Evolutionary conservation across 2,797 vertebrate genomes (phyloP).

Genomic region (Notolepis coatsorum): DNA sequence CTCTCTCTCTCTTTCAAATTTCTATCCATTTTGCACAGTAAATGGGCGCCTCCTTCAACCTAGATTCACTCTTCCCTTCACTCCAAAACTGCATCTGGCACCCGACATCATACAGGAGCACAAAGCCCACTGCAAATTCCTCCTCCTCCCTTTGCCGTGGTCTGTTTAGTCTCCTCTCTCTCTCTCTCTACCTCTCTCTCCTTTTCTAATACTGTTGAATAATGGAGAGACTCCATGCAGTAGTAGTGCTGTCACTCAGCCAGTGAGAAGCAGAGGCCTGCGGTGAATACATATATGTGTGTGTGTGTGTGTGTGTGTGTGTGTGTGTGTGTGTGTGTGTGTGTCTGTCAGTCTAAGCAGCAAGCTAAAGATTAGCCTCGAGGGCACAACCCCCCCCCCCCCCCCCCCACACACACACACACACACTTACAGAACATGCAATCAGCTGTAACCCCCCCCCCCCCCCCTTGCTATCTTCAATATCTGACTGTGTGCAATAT

Average conservation of each 20-base stretch:
- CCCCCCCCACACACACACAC: background rate
- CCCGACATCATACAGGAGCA: constrained; percentile 46
- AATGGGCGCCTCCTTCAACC: constrained; percentile 43
- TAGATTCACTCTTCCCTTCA: constrained; percentile 51
- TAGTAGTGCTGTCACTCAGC: constrained; percentile 76
- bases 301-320: constrained; percentile 27
- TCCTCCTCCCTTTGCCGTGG: constrained; percentile 29
- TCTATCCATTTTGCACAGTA: constrained; percentile 34
- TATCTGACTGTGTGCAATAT: background rate
- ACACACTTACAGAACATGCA: constrained; percentile 41
- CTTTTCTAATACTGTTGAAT: constrained; percentile 73
- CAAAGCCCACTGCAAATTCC: no score
- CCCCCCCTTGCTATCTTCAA: constrained; percentile 9
- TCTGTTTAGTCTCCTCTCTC: background rate
- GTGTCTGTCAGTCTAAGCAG: constrained; percentile 32
- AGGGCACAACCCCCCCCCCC: constrained; percentile 36
- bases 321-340: constrained; percentile 27
- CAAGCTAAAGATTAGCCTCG: constrained; percentile 64
- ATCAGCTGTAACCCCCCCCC: constrained; percentile 46
- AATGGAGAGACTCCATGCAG: constrained; percentile 77
- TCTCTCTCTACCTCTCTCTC: constrained; percentile 51
- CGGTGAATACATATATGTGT: constrained; percentile 61
- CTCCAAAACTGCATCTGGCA: constrained; percentile 53
- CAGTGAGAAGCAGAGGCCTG: constrained; percentile 62
- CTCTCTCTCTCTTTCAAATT: constrained; percentile 20